Evolutionary conservation across 2,797 vertebrate species (phyloP), one percentile per base, ranked within the genome.

Genomic region (Karalla daura): DNA sequence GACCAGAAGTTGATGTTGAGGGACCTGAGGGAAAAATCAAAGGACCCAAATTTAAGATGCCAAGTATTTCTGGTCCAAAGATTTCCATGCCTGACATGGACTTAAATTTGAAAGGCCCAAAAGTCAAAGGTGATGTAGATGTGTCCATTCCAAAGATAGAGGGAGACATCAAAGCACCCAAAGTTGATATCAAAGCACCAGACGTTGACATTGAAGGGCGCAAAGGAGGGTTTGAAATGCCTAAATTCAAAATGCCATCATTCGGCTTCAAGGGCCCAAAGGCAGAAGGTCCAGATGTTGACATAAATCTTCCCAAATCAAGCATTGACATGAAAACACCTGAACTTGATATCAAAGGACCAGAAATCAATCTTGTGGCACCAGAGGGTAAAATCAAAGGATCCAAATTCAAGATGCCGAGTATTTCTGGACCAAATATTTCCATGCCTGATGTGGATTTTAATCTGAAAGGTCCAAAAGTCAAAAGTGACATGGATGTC

Each of bases 1-100:
- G 12, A 1, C 41, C 41, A 24, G 21, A 15, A 1, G 5, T 44
- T 4, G 43, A 45, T 1, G 3, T 25, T 25, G 43, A 45, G 12
- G 20, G 23, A 5, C 39, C 39, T 2, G 68, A 89, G 13, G 58
- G 7, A 6, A 47, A 61, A 20, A 9, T 86, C 5, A 93, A 90
- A 10, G 83, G 86, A 0, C 86, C 89, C 1, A 91, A 90, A 37
- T 88, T 94, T 61, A 92, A 88, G 46, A 92, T 93, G 87, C 92
- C 92, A 0, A 78, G 88, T 1, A 86, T 93, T 77, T 91, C 90
- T 46, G 92, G 88, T 14, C 74, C 83, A 2, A 69, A 74, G 0
- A 39, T 78, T 0, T 54, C 63, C 3, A 37, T 65, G 40, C 63
- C 77, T 9, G 82, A 43, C 4, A 1, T 23, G 2, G 40, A 43